Percentiles rank a stretch among this genome's conserved stretches.
phyloP scores from a whole-genome alignment of 2,797 vertebrate species.

The Phalanger gymnotis region DNA sequence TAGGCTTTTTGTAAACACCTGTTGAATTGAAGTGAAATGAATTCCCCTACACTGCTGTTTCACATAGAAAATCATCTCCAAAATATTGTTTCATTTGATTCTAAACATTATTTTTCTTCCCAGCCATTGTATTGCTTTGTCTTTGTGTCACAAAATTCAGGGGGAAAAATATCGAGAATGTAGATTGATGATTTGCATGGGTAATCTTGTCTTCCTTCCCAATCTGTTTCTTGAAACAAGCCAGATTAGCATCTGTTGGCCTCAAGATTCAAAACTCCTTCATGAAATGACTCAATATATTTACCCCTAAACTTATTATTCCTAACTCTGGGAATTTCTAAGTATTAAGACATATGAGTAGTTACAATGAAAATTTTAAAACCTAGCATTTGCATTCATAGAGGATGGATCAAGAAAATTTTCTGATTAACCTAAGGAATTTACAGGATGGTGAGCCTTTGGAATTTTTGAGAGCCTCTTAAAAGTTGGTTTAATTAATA shows the following conservation, averaged over 20 bases:
- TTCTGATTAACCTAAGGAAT: not conserved
- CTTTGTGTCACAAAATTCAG: not conserved
- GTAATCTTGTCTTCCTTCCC: not conserved
- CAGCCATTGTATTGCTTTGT: not conserved
- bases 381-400: not conserved
- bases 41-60: not conserved
- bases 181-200: not conserved
- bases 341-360: not conserved
- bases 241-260: not conserved
- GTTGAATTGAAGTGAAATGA: not conserved
- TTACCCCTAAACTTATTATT: not conserved
- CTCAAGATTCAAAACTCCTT: not conserved
- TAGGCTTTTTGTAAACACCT: not conserved
- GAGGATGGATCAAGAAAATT: not conserved
- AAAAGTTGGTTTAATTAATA: not conserved
- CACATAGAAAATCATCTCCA: not conserved
- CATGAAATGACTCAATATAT: not conserved
- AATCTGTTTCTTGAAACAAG: slow-evolving; percentile 9
- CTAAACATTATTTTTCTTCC: not conserved
- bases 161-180: not conserved
- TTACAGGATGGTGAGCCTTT: not conserved
- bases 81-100: not conserved
- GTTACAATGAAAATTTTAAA: not conserved
- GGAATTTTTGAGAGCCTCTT: not conserved
- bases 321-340: slow-evolving; percentile 9